Evolutionary conservation across 1,140 invertebrate genomes (phyloP), one percentile per base, ranked within the genome.

Genomic region (Musca vetustissima): DNA sequence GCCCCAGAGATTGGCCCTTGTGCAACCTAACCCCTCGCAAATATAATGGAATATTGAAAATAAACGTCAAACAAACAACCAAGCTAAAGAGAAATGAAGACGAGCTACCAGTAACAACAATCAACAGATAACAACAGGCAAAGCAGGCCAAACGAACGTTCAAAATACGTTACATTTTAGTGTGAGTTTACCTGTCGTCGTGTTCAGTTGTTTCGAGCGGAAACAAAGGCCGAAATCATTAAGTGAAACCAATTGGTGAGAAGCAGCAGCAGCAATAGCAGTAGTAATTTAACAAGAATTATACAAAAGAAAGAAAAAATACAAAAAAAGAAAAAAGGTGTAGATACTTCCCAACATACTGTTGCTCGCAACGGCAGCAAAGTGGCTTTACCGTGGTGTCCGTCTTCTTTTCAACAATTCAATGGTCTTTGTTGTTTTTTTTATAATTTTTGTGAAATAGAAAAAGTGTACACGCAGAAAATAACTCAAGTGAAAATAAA

Each of bases 401-500:
- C 22, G 13, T 57, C 7, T 57, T 59, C 3, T 59, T 57, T 57
- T 28, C 24, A 9, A 19, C 49, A 52, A 21, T 52, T 28, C 24
- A 28, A n/a, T 59, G 28, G 25, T 28, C n/a, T n/a, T n/a, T 25
- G 9, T 49, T 49, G 48, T 7, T 19, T 49, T n/a, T n/a, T n/a
- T n/a, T n/a, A n/a, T n/a, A n/a, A n/a, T n/a, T 52, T 19, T 52
- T 52, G 49, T 61, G 57, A 59, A 61, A 61, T 36, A 61, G 28
- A 61, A 61, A 61, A n/a, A 61, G 28, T 19, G 57, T 61, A n/a
- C 36, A 61, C 57, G 57, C 57, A 61, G 57, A 61, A 61, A 61
- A 61, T 61, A 61, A 61, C 57, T 61, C 28, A 61, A 61, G 57
- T 61, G 57, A 61, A 61, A 36, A 61, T 61, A 61, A 61, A 36